Evolutionary conservation across 2,888 invertebrate genomes (phyloP).

Genomic region (Nymphalis urticae): DNA sequence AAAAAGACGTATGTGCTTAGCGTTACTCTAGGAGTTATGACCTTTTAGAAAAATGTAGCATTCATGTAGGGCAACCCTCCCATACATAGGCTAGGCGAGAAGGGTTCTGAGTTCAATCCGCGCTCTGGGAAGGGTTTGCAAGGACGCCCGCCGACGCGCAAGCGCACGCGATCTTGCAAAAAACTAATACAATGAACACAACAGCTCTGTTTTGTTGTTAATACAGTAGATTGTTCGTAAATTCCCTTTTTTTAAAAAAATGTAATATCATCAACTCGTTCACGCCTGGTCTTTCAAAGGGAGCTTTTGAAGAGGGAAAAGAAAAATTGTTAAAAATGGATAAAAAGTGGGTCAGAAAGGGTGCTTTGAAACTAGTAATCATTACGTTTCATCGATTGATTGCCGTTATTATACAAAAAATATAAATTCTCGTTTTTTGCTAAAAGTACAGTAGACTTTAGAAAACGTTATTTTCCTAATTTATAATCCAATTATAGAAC

Average conservation of each 20-base stretch:
- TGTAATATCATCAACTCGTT: conserved; percentile 82
- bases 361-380: conserved; percentile 80
- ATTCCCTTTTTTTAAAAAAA: conserved; percentile 76
- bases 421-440: conserved; percentile 17
- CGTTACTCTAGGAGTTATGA: conserved; percentile 44
- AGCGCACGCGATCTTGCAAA: conserved; percentile 79
- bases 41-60: conserved; percentile 46
- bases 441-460: conserved; percentile 23
- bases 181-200: conserved; percentile 75
- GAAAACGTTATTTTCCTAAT: conserved; percentile 23
- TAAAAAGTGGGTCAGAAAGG: conserved; percentile 82
- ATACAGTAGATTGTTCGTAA: conserved; percentile 80
- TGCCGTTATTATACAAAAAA: conserved; percentile 72
- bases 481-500: conserved; percentile 1
- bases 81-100: conserved; percentile 62
- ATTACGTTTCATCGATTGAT: conserved; percentile 77
- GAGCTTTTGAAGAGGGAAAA: conserved; percentile 74
- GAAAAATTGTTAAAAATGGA: conserved; percentile 77
- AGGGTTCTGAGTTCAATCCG: conserved; percentile 76
- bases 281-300: conserved; percentile 80
- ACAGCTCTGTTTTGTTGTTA: conserved; percentile 79
- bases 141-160: conserved; percentile 79
- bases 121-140: conserved; percentile 77
- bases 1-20: conserved; percentile 54
- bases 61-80: conserved; percentile 60